These are phyloP conservation scores for Chionoecetes opilio DNA, from an alignment of 1,140 invertebrate genomes.

Conservation along the genomic window DNA sequence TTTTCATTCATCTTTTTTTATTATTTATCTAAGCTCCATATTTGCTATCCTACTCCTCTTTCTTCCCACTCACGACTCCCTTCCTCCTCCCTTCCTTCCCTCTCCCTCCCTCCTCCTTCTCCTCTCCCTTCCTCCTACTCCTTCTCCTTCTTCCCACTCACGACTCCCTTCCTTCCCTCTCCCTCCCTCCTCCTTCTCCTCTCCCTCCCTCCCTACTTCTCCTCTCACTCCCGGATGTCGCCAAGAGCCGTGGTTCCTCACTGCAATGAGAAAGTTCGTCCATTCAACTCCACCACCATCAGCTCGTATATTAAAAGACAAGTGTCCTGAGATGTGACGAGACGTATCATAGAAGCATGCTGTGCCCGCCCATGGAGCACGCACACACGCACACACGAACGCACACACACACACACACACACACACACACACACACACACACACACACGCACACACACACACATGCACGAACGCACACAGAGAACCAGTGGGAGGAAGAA, in stretches of 20 bases:
- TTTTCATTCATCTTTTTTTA: too few relatives aligned
- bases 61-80: background rate
- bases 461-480: background rate
- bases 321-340: background rate
- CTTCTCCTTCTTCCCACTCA: background rate
- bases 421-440: background rate
- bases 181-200: background rate
- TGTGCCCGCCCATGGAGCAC: background rate
- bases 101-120: background rate
- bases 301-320: background rate
- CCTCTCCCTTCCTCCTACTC: background rate
- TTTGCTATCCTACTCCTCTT: too few relatives aligned
- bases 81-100: background rate
- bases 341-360: background rate
- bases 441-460: background rate
- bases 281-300: background rate
- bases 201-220: background rate
- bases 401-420: background rate
- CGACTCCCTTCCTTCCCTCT: background rate
- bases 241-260: background rate
- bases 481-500: background rate
- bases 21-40: too few relatives aligned
- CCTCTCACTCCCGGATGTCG: background rate
- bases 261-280: background rate
- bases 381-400: slow-evolving; percentile 10